Base-by-base conservation (phyloP, 2,113 vertebrate genomes). In the Australoheros scitulus region DNA sequence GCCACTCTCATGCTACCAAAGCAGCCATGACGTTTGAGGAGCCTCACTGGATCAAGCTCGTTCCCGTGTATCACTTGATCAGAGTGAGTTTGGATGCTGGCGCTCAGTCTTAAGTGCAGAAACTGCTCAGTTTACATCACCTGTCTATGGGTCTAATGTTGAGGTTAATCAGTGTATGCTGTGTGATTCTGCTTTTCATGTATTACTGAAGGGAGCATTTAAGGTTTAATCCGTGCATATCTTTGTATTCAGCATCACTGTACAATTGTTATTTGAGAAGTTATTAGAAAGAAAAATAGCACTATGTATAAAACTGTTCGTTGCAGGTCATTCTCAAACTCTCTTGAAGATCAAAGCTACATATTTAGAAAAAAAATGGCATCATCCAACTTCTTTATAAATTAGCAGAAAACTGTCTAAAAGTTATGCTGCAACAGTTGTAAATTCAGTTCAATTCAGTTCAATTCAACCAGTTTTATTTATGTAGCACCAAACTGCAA, bases 371-470 rank as follows among this genome's bases (percentile, higher is more conserved):
- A 68, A 68, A 47, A 26, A 64, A 24, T 9, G 5, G 18, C 26
- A 20, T 70, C 43, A 13, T 29, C 9, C 65, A 11, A 50, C 50
- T 70, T 0, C 15, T 55, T n/a, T 50, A 20, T 70, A 70, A 50
- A 4, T 24, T 29, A 70, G 5, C 26, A 15, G 24, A 29, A 70
- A 50, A 50, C 41, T 14, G 11, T 10, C 38, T 11, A 41, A 11
- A 41, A 11, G 9, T 38, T 38, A 10, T 3, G 38, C 38, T 38
- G 38, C 9, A 38, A 38, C 9, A 38, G 36, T 7, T 38, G 36
- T 57, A 24, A 38, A 76, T 76, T 22, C 58, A 76, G n/a, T 57
- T 76, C 13, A 38, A 76, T 76, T 22, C 58, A 76, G n/a, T 57
- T 76, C 13, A 36, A 5, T 3, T 32, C 32, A 32, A 6, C 32